phyloP scores from a whole-genome alignment of 2,797 vertebrate species.

The Rhodeus uyekii region DNA sequence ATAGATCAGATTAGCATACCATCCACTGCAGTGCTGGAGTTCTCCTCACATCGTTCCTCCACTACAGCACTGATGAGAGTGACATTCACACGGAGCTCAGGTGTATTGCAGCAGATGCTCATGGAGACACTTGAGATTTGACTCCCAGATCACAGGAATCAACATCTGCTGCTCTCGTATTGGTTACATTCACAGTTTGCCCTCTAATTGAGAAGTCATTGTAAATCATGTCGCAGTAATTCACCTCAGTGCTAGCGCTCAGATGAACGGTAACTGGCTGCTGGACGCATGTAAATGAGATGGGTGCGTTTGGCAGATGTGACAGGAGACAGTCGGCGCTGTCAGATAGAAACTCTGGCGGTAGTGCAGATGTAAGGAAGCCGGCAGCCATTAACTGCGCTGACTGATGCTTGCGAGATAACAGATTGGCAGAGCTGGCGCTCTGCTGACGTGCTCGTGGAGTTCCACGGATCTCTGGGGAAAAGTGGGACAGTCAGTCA shows the following conservation, averaged over 20 bases:
- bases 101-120: slow-evolving; percentile 32
- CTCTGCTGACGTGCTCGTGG: not conserved
- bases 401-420: slow-evolving; percentile 47
- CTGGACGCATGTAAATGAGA: slow-evolving; percentile 36
- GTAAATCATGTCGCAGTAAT: slow-evolving; percentile 1
- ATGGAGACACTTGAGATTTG: slow-evolving; percentile 22
- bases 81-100: not conserved
- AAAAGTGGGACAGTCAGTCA: not conserved
- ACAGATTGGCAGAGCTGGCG: slow-evolving; percentile 30
- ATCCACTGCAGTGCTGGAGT: not conserved
- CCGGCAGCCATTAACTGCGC: slow-evolving; percentile 6
- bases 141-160: slow-evolving; percentile 18
- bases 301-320: slow-evolving; percentile 23
- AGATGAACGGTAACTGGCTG: slow-evolving; percentile 1
- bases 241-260: slow-evolving; percentile 6
- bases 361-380: slow-evolving; percentile 18
- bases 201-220: slow-evolving; percentile 32
- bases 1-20: not conserved
- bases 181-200: slow-evolving; percentile 8
- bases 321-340: slow-evolving; percentile 9
- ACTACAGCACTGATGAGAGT: not conserved
- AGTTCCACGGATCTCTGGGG: not conserved
- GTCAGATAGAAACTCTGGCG: not conserved
- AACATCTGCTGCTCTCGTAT: slow-evolving; percentile 47
- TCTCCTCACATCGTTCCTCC: no score